Base-by-base conservation (phyloP, 2,888 invertebrate species). In the Baccha elongata region DNA sequence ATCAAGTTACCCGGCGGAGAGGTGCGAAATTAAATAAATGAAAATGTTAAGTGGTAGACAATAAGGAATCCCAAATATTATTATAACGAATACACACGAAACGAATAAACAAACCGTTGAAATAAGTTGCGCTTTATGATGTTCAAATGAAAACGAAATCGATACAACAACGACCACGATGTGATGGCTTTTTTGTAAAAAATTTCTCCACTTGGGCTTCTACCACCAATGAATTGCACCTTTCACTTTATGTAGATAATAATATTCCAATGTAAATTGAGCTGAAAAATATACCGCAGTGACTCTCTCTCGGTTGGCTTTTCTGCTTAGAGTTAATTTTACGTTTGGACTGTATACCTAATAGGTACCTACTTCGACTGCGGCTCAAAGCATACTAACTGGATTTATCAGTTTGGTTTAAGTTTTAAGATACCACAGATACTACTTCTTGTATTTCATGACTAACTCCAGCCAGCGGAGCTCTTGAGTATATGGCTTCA, bases 101-200 rank as follows among this genome's bases (percentile, higher is more conserved):
- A 32, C 23, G 32, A 72, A 69, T 46, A 53, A 68, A 32, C 37
- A 46, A 37, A 62, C 29, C 13, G 42, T 71, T 55, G 32, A 17
- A 42, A 44, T 40, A 10, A 13, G 23, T 32, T 67, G 26, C 42
- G 64, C 50, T 48, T n/a, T n/a, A n/a, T n/a, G 53, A 8, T 71
- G 26, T 53, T 76, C 62, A 78, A 78, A 78, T 69, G 78, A 83
- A 83, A 83, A 48, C 64, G 83, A 83, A 83, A 83, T 78, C 73
- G 52, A 68, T 21, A 67, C 35, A 13, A 48, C 11, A 50, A 62
- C 53, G 10, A 50, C 48, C 46, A 32, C 65, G 26, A 62, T 42
- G 48, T 21, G 44, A n/a, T 75, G 58, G 65, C 60, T 67, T 65
- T 64, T 81, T 76, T 3, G 19, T 48, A 15, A 73, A 73, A 68